Percentiles rank a stretch among this genome's conserved stretches.
Conservation (phyloP, 2,113 vertebrate genomes). For the Crotalus horridus region DNA sequence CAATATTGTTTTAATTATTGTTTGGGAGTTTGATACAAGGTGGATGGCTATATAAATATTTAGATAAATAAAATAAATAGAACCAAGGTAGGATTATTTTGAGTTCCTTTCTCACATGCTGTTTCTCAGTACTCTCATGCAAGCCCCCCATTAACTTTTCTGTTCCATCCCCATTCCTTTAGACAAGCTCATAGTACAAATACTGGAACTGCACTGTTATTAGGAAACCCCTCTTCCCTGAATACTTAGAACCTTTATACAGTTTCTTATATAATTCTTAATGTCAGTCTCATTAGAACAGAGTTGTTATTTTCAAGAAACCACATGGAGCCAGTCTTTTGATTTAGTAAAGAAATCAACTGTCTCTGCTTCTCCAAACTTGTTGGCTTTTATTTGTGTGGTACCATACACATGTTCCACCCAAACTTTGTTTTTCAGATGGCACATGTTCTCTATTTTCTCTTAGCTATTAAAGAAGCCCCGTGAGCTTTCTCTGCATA, state of each 20-base stretch:
- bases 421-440: neutral
- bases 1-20: neutral
- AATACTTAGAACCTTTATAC: neutral
- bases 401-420: neutral
- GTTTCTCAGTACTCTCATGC: neutral
- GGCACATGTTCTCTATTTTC: neutral
- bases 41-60: neutral
- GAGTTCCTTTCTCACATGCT: neutral
- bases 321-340: neutral
- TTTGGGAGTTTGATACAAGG: neutral
- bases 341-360: neutral
- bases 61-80: neutral
- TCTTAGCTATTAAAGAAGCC: fast-evolving
- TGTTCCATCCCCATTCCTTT: neutral
- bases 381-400: constrained; percentile 8
- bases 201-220: neutral
- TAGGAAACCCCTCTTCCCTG: neutral
- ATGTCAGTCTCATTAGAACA: neutral
- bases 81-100: neutral
- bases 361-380: neutral
- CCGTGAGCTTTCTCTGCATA: fast-evolving
- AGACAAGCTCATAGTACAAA: neutral
- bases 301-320: neutral
- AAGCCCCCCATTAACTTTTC: neutral
- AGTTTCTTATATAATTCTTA: neutral